These are phyloP conservation scores for Cephalopholis sonnerati DNA, from an alignment of 2,113 vertebrate genomes.

Conservation along the genomic window DNA sequence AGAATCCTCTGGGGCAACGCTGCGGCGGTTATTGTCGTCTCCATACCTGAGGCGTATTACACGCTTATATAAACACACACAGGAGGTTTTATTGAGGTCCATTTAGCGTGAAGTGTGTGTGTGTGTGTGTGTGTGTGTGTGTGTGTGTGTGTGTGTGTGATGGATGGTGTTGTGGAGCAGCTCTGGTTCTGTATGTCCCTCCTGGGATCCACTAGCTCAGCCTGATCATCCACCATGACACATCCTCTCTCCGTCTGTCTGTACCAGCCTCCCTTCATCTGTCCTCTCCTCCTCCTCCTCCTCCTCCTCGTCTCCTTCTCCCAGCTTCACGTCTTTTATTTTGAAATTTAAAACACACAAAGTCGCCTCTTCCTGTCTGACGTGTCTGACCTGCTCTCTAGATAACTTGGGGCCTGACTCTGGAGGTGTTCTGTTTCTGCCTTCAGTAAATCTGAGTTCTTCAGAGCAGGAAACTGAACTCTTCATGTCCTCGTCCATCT, in stretches of 20 bases:
- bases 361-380: too few species aligned
- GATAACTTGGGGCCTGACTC: too few species aligned
- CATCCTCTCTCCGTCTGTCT: constrained; percentile 14
- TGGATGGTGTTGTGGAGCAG: constrained; percentile 35
- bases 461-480: too few species aligned
- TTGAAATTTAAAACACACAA: neutral
- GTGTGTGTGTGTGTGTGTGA: constrained; percentile 20
- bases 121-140: constrained; percentile 2
- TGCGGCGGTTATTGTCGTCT: neutral
- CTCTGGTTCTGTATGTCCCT: constrained; percentile 52
- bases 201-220: constrained; percentile 58
- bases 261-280: neutral
- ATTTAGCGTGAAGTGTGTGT: neutral
- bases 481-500: too few species aligned
- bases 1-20: constrained; percentile 22
- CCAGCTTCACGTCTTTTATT: neutral
- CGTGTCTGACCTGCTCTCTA: too few species aligned
- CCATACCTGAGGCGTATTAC: constrained; percentile 10
- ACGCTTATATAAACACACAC: neutral
- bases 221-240: constrained; percentile 41
- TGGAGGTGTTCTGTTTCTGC: too few species aligned
- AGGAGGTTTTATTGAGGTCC: too few species aligned
- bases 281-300: too few species aligned
- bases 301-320: neutral
- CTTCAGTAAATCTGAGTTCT: too few species aligned